Evolutionary conservation across 2,888 invertebrate species (phyloP), one percentile per base, ranked within the genome.

Genomic region (Lamproptera curius): DNA sequence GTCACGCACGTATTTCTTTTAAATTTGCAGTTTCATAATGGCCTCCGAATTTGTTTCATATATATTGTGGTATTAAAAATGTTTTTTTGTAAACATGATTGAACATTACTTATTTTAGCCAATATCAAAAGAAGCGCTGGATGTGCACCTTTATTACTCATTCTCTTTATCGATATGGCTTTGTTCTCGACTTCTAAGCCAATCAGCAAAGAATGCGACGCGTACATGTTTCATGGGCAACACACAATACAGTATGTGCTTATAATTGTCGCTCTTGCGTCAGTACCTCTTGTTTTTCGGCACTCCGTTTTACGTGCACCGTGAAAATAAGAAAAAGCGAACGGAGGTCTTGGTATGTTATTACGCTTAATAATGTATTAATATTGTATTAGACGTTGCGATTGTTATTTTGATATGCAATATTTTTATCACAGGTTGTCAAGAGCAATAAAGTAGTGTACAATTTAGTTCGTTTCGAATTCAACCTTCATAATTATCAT

Each of bases 121-220:
- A 52, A 67, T 15, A 15, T 58, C 9, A 63, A 67, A n/a, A 49
- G 42, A 11, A 51, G 61, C 1, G 65, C 91, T 0, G 73, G 76
- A 0, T 92, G 92, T 62, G 94, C 95, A 0, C 95, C 95, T 0
- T 91, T 92, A 36, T 89, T 95, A 6, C 86, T 95, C 0, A 92
- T 95, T 46, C 89, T 92, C 11, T 92, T 95, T 54, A 95, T 95
- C 65, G 93, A 94, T 64, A 95, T 95, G 95, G 88, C 91, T 34
- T 75, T 93, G 50, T 64, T 90, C 54, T 83, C 86, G 10, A 56
- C 62, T 1, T 61, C 75, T 0, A 57, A 67, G 11, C 62, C 73
- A 0, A 57, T 65, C 0, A 62, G 59, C 0, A 62, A 69, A 0
- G 67, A 68, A 0, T 92, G 92, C 57, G 71, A 88, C 0, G 74